These are phyloP conservation scores for Nyctalus aviator DNA, from an alignment of 2,797 vertebrate genomes.

Conservation along the genomic window DNA sequence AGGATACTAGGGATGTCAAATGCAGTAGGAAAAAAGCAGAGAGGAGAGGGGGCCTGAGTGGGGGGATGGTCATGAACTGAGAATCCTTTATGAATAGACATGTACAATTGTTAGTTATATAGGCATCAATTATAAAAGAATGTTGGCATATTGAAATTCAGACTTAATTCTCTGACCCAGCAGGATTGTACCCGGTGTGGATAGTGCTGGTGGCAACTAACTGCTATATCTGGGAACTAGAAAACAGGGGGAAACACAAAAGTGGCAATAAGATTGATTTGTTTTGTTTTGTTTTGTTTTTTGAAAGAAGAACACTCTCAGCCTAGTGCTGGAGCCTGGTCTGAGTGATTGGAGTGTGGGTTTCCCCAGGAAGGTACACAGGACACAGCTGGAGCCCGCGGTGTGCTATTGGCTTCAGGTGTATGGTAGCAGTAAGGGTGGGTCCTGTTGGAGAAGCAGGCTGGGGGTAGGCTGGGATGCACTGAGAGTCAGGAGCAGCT, in stretches of 20 bases:
- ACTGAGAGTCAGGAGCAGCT: background rate
- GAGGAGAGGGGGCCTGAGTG: background rate
- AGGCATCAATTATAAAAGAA: background rate
- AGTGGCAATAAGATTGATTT: background rate
- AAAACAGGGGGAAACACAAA: background rate
- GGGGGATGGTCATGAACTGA: background rate
- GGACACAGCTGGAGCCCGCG: rapidly evolving
- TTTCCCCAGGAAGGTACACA: background rate
- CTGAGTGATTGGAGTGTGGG: too few relatives aligned
- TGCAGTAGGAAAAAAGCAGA: background rate
- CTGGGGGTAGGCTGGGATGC: background rate
- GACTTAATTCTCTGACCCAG: background rate
- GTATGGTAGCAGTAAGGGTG: too few relatives aligned
- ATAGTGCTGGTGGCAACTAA: background rate
- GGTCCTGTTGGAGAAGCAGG: background rate
- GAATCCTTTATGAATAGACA: background rate
- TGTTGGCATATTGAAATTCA: background rate
- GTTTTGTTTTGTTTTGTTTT: background rate
- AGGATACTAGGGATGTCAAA: background rate
- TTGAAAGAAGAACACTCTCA: too few relatives aligned
- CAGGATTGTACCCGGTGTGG: background rate
- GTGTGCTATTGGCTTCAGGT: background rate
- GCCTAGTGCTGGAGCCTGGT: background rate
- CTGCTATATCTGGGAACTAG: background rate
- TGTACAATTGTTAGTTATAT: background rate